Conservation (phyloP, 2,888 invertebrate species). For the Litoditis marina region DNA sequence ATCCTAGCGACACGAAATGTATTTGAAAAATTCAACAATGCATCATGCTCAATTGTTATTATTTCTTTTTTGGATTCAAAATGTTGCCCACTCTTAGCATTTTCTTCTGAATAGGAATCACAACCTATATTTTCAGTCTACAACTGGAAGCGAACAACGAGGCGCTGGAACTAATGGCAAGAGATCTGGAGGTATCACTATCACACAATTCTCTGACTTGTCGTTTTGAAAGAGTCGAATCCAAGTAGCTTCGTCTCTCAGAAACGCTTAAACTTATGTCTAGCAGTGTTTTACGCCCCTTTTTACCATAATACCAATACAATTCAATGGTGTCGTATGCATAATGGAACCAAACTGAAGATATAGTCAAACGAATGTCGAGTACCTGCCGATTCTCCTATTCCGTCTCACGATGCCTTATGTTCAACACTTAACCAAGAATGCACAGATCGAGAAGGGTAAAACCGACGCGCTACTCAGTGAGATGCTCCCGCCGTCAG, state of each 20-base stretch:
- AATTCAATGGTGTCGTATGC: background rate
- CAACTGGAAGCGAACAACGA: conserved; percentile 57
- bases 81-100: too few relatives aligned
- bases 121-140: conserved; percentile 28
- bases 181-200: conserved; percentile 39
- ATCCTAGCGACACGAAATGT: too few relatives aligned
- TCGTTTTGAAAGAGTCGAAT: background rate
- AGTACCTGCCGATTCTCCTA: too few relatives aligned
- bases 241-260: background rate
- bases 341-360: background rate
- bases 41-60: too few relatives aligned
- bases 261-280: too few relatives aligned
- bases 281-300: too few relatives aligned
- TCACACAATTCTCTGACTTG: background rate
- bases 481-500: conserved; percentile 62
- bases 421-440: too few relatives aligned
- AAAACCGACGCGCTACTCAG: conserved; percentile 62
- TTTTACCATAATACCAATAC: too few relatives aligned
- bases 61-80: too few relatives aligned
- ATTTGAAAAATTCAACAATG: too few relatives aligned
- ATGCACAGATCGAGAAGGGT: conserved; percentile 40
- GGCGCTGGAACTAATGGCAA: conserved; percentile 50
- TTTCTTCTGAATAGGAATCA: too few relatives aligned
- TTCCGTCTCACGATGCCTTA: too few relatives aligned
- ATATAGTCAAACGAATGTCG: background rate